phyloP scores from a whole-genome alignment of 2,797 vertebrate species.

The Paguma larvata region DNA sequence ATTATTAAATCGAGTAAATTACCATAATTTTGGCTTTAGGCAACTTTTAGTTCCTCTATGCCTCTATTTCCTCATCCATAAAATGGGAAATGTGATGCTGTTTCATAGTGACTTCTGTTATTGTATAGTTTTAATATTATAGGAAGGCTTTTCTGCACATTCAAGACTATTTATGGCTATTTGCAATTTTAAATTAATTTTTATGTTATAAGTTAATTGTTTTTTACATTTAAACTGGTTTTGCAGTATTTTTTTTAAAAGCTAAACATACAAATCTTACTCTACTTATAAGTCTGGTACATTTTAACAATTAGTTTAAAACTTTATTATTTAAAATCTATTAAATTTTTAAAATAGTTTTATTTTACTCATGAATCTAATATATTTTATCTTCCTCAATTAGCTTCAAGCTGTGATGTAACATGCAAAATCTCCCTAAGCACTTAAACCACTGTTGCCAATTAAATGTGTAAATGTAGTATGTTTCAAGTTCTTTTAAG shows the following conservation, averaged over 20 bases:
- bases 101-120: background rate
- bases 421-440: background rate
- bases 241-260: constrained; percentile 2
- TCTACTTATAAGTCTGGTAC: background rate
- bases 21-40: background rate
- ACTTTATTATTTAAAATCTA: constrained; percentile 8
- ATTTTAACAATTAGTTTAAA: background rate
- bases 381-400: constrained; percentile 1
- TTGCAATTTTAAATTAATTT: background rate
- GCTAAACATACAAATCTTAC: background rate
- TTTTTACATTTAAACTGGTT: constrained; percentile 9
- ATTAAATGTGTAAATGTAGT: background rate
- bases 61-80: background rate
- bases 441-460: background rate
- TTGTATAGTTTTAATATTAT: background rate
- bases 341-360: background rate
- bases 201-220: constrained; percentile 9
- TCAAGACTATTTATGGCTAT: background rate
- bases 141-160: background rate
- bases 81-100: background rate
- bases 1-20: constrained; percentile 3
- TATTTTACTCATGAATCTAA: background rate
- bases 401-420: background rate
- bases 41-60: background rate
- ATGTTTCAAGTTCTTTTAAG: constrained; percentile 18